Base-by-base conservation (phyloP, 1,140 invertebrate genomes). In the Drosophila santomea region DNA sequence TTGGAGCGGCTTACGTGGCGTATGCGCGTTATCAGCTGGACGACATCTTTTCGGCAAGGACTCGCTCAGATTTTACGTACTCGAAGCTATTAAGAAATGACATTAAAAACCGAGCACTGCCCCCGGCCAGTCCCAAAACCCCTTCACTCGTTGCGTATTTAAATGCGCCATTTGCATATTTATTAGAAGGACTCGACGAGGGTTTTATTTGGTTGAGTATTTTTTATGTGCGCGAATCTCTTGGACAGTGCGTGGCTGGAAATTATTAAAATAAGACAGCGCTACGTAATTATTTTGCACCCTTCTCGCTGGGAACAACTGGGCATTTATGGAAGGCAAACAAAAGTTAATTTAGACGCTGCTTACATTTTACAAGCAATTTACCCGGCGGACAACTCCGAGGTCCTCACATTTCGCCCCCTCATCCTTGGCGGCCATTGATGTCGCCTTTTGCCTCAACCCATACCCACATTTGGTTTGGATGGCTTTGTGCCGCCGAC, bases 341-440 rank as follows among this genome's bases (percentile, higher is more conserved):
- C 89, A 91, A 91, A 91, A 89, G 89, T 91, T 91, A 91, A 91
- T 91, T 91, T 91, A 79, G 84, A 78, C 80, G 76, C 85, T 66
- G 84, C 83, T 91, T 84, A 89, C 73, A 75, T 91, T 91, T 91
- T 79, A 89, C 89, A 91, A 91, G 83, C 89, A 91, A 91, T 91
- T 91, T 91, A 67, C 79, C 56, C 43, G 48, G 39, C 59, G 73
- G 23, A 51, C 32, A 32, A 32, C 32, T 32, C 32, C 8, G 32
- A 32, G 8, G 32, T 32, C 32, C 32, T 10, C 50, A 38, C 38
- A 17, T 39, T 10, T 17, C 6, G 25, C 20, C 15, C 28, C 14
- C 41, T 15, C 17, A 59, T 54, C 48, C 50, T n/a, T 10, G 23
- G 15, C 57, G 15, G 36, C 59, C 51, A 59, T 60, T 68, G 79